Percentiles rank a stretch among this genome's conserved stretches.
These are phyloP conservation scores for Nasonia oneida DNA, from an alignment of 2,888 invertebrate species.

Conservation along the genomic window DNA sequence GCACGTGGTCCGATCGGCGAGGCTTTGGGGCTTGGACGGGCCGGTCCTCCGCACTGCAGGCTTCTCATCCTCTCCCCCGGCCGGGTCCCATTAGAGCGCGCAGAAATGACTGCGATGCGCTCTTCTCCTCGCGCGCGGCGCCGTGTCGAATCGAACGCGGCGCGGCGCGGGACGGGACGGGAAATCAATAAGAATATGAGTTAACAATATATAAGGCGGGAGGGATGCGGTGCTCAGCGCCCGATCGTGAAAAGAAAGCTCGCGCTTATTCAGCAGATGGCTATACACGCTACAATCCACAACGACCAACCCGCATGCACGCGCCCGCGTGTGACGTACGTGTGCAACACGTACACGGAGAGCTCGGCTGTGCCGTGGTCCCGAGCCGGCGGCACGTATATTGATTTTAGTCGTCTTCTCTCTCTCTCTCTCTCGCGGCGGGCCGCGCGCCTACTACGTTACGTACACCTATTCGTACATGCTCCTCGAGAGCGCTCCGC, in stretches of 20 bases:
- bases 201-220: not conserved
- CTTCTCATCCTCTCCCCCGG: no score
- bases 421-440: not conserved
- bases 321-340: not conserved
- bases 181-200: conserved; percentile 35
- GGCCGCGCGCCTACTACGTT: not conserved
- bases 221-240: not conserved
- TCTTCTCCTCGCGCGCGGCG: not conserved
- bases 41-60: no score
- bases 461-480: not conserved
- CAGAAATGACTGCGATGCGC: not conserved
- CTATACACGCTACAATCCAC: not conserved
- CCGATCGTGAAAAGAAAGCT: not conserved
- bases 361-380: not conserved
- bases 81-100: no score
- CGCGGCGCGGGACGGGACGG: not conserved
- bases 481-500: not conserved
- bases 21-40: no score
- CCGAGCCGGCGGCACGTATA: conserved; percentile 46
- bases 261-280: conserved; percentile 23
- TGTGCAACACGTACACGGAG: not conserved
- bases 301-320: no score
- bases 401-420: conserved; percentile 58
- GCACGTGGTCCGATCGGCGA: no score
- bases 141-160: not conserved